phyloP scores from a whole-genome alignment of 2,113 vertebrate genomes.

The Lepus timidus region DNA sequence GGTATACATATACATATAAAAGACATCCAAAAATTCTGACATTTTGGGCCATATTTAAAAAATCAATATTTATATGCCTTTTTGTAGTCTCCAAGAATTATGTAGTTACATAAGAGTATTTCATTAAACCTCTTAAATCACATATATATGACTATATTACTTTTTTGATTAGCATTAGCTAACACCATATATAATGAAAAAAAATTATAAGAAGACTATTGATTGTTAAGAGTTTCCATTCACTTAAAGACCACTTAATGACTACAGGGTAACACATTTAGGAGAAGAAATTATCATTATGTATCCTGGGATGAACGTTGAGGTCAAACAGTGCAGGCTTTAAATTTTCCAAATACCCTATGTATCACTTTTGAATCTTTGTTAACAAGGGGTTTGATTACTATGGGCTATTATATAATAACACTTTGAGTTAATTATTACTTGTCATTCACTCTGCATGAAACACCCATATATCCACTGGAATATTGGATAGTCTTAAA shows the following conservation, averaged over 20 bases:
- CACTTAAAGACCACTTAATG: slow-evolving; percentile 13
- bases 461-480: background rate
- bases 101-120: background rate
- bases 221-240: background rate
- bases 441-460: background rate
- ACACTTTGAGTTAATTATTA: slow-evolving; percentile 32
- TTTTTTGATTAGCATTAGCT: slow-evolving; percentile 6
- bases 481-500: background rate
- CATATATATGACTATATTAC: background rate
- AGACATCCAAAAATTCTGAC: background rate
- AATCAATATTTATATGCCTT: background rate
- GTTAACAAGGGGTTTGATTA: slow-evolving; percentile 25
- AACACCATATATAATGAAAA: background rate
- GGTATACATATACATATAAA: background rate
- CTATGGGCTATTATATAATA: background rate
- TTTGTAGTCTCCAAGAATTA: background rate
- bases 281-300: background rate
- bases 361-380: background rate
- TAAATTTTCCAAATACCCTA: background rate
- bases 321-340: background rate
- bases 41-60: background rate
- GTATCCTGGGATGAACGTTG: background rate
- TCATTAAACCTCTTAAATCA: slow-evolving; percentile 5
- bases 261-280: background rate
- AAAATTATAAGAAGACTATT: background rate